A percentile compares a stretch with the other conserved stretches of the same genome.
Conservation (phyloP, 2,797 vertebrate species). For the Periparus ater region DNA sequence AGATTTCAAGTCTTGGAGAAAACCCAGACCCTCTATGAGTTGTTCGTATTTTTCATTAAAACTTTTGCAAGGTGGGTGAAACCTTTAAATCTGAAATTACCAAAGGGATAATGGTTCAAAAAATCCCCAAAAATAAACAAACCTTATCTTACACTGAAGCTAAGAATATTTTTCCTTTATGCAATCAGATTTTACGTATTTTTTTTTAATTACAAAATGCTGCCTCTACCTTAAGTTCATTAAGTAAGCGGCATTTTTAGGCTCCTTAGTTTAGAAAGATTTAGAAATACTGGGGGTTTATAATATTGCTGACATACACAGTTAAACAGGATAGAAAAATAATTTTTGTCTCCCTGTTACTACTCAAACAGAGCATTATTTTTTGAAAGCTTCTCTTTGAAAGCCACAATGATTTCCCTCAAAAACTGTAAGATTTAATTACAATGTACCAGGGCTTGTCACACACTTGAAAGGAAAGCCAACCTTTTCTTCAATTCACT, state of each 20-base stretch:
- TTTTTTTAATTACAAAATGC: neutral
- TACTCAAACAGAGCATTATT: neutral
- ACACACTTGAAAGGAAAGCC: neutral
- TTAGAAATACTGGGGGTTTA: neutral
- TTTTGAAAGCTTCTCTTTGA: neutral
- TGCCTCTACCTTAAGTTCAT: neutral
- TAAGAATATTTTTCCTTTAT: neutral
- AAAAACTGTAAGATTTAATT: neutral
- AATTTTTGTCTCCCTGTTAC: neutral
- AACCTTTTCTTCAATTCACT: neutral
- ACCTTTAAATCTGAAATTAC: neutral
- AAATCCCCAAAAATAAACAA: neutral
- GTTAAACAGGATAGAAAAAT: neutral
- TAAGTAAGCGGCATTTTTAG: neutral
- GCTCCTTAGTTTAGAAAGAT: neutral
- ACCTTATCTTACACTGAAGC: neutral
- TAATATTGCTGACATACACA: neutral
- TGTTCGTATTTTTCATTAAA: neutral
- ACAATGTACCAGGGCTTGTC: neutral
- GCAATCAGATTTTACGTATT: fast-evolving
- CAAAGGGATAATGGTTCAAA: neutral
- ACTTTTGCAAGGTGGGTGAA: neutral
- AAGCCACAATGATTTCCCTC: neutral
- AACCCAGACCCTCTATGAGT: neutral
- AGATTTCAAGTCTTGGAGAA: neutral